Base-by-base conservation (phyloP, 2,113 vertebrate species). In the Strigops habroptila region DNA sequence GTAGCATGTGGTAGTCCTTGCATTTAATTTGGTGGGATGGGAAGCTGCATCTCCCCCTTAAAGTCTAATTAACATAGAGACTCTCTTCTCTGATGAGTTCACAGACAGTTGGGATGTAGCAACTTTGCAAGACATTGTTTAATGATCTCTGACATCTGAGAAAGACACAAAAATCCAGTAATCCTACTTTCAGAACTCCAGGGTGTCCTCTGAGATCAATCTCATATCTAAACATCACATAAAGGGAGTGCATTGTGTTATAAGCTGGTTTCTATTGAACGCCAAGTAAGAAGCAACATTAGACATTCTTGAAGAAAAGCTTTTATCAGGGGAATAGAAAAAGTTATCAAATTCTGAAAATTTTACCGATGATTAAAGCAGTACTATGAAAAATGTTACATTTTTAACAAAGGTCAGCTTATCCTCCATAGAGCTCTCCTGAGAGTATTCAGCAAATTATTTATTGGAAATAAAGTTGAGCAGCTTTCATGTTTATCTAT, bases 131-230 rank as follows among this genome's bases (percentile, higher is more conserved):
- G 98, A 98, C 98, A 97, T 98, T 98, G 98, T 99, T 99, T 99
- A 99, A 99, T 99, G 99, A 99, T 99, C 98, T 99, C 98, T 98
- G 98, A 99, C 99, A 99, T 99, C 99, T 99, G 98, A 99, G 98
- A 99, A 99, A 99, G 99, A 98, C 98, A 98, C 98, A n/a, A 98
- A 98, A 99, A 99, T 99, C 99, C 99, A 99, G 99, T 99, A 99
- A 99, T 99, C 99, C 99, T 97, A 98, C 99, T 99, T 99, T 99
- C 98, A 99, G 99, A 99, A 99, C 98, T 98, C 98, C 98, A 97
- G 99, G 98, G 98, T 98, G 99, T 99, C 98, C 98, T 98, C 96
- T 91, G 97, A 99, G 99, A 99, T 99, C 99, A 99, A 99, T 99
- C 98, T 99, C 98, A 98, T 98, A 99, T 99, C 99, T 98, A 99